A percentile compares a stretch with the other conserved stretches of the same genome.
Conservation (phyloP, 1,140 invertebrate species). For the Brachionus rotundiformis region DNA sequence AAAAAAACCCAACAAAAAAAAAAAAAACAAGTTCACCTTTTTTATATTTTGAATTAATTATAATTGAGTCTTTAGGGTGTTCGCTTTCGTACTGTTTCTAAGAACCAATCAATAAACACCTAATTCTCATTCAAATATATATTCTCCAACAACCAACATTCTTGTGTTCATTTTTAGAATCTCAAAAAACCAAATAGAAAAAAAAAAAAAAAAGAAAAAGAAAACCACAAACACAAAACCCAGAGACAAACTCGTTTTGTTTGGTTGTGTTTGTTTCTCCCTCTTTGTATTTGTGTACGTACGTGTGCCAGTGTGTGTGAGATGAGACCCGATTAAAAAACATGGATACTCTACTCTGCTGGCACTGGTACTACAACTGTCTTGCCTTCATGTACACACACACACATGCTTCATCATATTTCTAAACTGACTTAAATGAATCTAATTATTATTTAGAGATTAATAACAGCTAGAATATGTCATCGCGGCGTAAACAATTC, state of each 20-base stretch:
- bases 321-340: too few relatives aligned
- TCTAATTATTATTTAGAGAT: background rate
- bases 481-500: constrained; percentile 45
- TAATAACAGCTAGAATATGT: background rate
- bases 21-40: constrained; percentile 31
- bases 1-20: background rate
- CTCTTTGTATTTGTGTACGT: too few relatives aligned
- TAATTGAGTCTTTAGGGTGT: constrained; percentile 39
- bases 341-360: too few relatives aligned
- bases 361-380: too few relatives aligned
- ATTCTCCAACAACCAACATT: background rate
- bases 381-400: too few relatives aligned
- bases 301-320: too few relatives aligned
- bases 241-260: too few relatives aligned
- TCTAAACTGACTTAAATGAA: too few relatives aligned
- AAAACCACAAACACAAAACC: too few relatives aligned
- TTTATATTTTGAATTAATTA: background rate
- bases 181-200: background rate
- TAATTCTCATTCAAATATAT: background rate
- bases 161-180: background rate
- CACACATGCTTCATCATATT: background rate
- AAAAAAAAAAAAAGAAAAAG: background rate
- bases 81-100: background rate
- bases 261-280: too few relatives aligned
- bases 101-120: constrained; percentile 39